These are phyloP conservation scores for Microchirus variegatus DNA, from an alignment of 2,797 vertebrate genomes.

Conservation along the genomic window DNA sequence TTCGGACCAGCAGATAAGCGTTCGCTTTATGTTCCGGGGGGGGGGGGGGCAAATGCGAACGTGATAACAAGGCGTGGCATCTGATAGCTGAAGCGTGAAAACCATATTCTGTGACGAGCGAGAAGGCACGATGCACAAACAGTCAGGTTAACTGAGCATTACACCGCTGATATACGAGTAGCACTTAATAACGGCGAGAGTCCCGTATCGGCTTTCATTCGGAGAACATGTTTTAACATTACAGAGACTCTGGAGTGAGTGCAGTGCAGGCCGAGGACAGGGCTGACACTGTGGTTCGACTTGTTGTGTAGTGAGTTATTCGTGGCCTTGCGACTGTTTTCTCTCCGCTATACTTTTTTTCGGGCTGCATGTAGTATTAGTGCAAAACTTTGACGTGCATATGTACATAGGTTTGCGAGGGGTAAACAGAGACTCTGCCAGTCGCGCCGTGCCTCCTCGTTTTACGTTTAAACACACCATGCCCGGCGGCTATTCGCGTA, in stretches of 20 bases:
- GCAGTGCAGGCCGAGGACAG: slow-evolving; percentile 28
- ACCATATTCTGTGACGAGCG: slow-evolving; percentile 51
- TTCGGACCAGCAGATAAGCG: slow-evolving; percentile 7
- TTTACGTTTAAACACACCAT: not conserved
- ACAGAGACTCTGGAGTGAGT: slow-evolving; percentile 32
- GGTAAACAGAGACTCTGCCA: not conserved
- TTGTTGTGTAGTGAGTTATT: slow-evolving; percentile 56
- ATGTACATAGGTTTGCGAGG: not conserved
- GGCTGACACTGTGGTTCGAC: slow-evolving; percentile 43
- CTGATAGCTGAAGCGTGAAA: slow-evolving; percentile 52
- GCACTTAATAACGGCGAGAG: slow-evolving; percentile 42
- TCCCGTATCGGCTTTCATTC: slow-evolving; percentile 49
- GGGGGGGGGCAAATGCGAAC: slow-evolving; percentile 11
- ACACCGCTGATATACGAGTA: slow-evolving; percentile 40
- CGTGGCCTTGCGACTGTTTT: slow-evolving; percentile 37
- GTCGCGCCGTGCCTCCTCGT: not conserved
- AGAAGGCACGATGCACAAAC: slow-evolving; percentile 58
- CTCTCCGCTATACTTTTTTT: slow-evolving; percentile 10
- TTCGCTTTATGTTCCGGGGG: slow-evolving; percentile 9
- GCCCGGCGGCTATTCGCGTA: not conserved
- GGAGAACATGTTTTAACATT: slow-evolving; percentile 47
- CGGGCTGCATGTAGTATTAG: not conserved
- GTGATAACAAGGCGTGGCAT: slow-evolving; percentile 44
- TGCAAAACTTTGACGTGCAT: not conserved
- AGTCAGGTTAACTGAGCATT: slow-evolving; percentile 57